Conservation (phyloP, 2,113 vertebrate species). For the Centropristis striata region DNA sequence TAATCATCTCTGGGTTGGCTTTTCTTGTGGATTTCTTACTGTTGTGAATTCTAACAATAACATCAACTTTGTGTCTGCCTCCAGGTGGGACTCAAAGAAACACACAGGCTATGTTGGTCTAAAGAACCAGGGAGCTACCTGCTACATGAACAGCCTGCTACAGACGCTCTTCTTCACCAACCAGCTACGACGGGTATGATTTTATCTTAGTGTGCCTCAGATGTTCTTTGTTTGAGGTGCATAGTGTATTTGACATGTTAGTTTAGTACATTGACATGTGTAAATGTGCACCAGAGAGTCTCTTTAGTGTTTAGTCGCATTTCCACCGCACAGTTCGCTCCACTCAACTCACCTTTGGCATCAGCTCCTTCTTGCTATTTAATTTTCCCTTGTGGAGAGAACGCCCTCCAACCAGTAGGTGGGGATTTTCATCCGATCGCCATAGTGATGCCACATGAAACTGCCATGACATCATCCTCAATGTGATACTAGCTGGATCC, state of each 20-base stretch:
- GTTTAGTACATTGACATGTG: background rate
- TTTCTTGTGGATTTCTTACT: background rate
- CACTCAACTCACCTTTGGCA: too few relatives aligned
- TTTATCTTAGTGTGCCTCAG: background rate
- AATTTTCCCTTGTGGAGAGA: too few relatives aligned
- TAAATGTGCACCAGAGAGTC: background rate
- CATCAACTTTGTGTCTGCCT: constrained; percentile 1
- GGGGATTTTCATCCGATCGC: too few relatives aligned
- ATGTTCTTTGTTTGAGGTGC: background rate
- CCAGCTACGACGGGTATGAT: constrained; percentile 94
- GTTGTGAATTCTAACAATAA: constrained; percentile 1
- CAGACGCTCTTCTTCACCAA: constrained; percentile 99
- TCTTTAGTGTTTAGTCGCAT: background rate
- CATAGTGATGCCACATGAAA: too few relatives aligned
- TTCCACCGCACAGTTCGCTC: too few relatives aligned
- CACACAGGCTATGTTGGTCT: constrained; percentile 98
- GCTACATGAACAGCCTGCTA: constrained; percentile 99
- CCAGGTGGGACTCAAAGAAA: constrained; percentile 98
- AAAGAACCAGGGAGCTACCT: constrained; percentile 99
- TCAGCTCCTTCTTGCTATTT: too few relatives aligned
- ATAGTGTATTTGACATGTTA: background rate
- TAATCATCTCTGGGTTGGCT: background rate
- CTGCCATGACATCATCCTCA: too few relatives aligned
- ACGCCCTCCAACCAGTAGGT: too few relatives aligned
- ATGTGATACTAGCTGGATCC: too few relatives aligned